These are phyloP conservation scores for Sanderia malayensis DNA, from an alignment of 30 jellyfish, hydroid and myxozoan genomes.

Conservation along the genomic window DNA sequence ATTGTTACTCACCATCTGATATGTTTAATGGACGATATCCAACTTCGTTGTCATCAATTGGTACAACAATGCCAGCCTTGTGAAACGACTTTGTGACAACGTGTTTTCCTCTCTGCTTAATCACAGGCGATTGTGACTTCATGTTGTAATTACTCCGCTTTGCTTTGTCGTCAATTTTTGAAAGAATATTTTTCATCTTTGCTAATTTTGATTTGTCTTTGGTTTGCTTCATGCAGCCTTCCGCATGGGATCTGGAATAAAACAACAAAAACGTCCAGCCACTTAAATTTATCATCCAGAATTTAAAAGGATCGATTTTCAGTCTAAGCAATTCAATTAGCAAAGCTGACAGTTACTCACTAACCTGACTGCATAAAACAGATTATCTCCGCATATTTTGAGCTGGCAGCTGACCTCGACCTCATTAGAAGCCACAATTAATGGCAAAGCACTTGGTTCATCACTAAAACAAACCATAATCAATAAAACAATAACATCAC, in stretches of 20 bases:
- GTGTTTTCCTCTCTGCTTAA: conserved; percentile 43
- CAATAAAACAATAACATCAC: too few species aligned
- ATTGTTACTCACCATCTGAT: conserved; percentile 74
- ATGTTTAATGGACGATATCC: conserved; percentile 83
- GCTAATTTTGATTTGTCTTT: conserved; percentile 29
- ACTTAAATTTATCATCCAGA: too few species aligned
- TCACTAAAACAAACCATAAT: conserved; percentile 68
- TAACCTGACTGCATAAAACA: conserved; percentile 75
- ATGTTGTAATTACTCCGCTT: conserved; percentile 15
- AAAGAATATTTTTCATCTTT: conserved; percentile 13
- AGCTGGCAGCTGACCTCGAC: conserved; percentile 42
- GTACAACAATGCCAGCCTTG: conserved; percentile 76
- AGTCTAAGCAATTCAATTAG: too few species aligned
- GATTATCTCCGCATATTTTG: conserved; percentile 65
- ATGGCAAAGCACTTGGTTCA: conserved; percentile 65
- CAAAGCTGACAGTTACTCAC: too few species aligned
- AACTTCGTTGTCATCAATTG: conserved; percentile 76
- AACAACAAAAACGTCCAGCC: too few species aligned
- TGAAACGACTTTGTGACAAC: conserved; percentile 72
- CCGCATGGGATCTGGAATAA: conserved; percentile 37
- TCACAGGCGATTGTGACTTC: conserved; percentile 20
- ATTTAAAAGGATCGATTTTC: not conserved
- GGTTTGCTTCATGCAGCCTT: conserved; percentile 22
- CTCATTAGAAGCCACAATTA: conserved; percentile 49
- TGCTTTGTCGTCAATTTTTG: conserved; percentile 24